Evolutionary conservation across 2,113 vertebrate genomes (phyloP), one percentile per base, ranked within the genome.

Genomic region (Tyto alba): DNA sequence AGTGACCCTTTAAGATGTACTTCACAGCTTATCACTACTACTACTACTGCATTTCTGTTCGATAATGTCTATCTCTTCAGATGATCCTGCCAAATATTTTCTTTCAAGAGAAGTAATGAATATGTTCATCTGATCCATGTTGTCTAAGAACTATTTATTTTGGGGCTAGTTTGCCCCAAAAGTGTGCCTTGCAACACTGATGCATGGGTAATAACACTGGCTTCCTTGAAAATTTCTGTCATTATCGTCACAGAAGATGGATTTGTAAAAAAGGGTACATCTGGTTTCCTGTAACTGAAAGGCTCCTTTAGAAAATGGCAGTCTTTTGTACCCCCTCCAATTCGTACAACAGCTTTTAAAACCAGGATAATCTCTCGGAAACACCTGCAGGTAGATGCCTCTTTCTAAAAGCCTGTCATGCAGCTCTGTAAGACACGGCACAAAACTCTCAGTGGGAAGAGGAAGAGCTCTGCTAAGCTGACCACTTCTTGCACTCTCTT

Each of bases 241-340:
- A 38, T 79, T 85, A 88, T 50, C 38, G 36, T 21, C 80, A 81
- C 66, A 84, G 89, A 96, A 95, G 78, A 84, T 27, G 27, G 48
- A 71, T 92, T 91, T 90, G 73, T 85, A 64, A 94, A 67, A 90
- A 94, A 91, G 55, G 60, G 59, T 82, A 96, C 91, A 93, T 79
- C 73, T 95, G 93, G 86, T 93, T 97, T 88, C 92, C 88, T 72
- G 90, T 6, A n/a, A 79, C 78, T 69, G 82, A 95, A 95, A 95
- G 87, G 89, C 48, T 94, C 36, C 71, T 48, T 73, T 38, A 84
- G 93, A 91, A 96, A 96, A 91, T 45, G 74, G 59, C 26, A 81
- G 83, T 77, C 83, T 94, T 96, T 93, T 84, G 90, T 86, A 83
- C 71, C 19, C 50, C 59, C 85, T 18, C 16, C 89, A 91, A 89